Evolutionary conservation across 2,888 invertebrate genomes (phyloP).

Genomic region (Pollenia griseotomentosa): DNA sequence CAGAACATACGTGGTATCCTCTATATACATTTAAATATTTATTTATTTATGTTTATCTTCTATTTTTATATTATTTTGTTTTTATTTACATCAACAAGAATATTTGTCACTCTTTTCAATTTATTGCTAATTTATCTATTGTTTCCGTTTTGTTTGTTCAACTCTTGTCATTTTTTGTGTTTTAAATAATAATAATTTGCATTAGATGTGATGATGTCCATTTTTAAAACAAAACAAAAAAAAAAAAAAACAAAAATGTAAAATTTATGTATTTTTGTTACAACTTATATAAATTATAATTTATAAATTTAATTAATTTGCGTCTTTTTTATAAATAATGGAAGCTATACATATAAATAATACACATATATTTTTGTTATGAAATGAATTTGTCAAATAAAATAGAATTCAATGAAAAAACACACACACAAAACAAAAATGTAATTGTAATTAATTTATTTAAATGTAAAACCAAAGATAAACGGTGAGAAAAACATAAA

Average conservation of each 20-base stretch:
- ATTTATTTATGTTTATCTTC: slow-evolving; percentile 53
- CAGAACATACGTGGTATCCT: slow-evolving; percentile 64
- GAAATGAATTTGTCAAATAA: slow-evolving; percentile 70
- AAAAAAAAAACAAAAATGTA: slow-evolving; percentile 27
- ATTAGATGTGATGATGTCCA: slow-evolving; percentile 56
- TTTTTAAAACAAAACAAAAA: slow-evolving; percentile 36
- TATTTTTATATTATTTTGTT: slow-evolving; percentile 37
- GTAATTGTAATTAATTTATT: slow-evolving; percentile 54
- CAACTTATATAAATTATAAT: slow-evolving; percentile 59
- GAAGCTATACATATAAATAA: slow-evolving; percentile 69
- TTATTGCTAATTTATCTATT: slow-evolving; percentile 32
- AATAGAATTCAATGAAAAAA: slow-evolving; percentile 67
- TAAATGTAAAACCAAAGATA: slow-evolving; percentile 70
- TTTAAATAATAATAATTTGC: slow-evolving; percentile 15
- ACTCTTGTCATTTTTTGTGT: slow-evolving; percentile 3
- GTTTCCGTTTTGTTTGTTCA: slow-evolving; percentile 32
- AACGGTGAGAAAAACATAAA: slow-evolving; percentile 70
- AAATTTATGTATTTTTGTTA: slow-evolving; percentile 67
- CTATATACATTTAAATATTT: slow-evolving; percentile 48
- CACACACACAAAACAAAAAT: slow-evolving; percentile 64
- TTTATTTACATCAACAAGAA: slow-evolving; percentile 51
- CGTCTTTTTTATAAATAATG: slow-evolving; percentile 70
- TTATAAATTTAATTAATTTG: slow-evolving; percentile 62
- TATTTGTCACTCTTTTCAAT: slow-evolving; percentile 34
- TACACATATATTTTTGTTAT: slow-evolving; percentile 73